phyloP scores from a whole-genome alignment of 2,888 invertebrate genomes.

The Cactoblastis cactorum region DNA sequence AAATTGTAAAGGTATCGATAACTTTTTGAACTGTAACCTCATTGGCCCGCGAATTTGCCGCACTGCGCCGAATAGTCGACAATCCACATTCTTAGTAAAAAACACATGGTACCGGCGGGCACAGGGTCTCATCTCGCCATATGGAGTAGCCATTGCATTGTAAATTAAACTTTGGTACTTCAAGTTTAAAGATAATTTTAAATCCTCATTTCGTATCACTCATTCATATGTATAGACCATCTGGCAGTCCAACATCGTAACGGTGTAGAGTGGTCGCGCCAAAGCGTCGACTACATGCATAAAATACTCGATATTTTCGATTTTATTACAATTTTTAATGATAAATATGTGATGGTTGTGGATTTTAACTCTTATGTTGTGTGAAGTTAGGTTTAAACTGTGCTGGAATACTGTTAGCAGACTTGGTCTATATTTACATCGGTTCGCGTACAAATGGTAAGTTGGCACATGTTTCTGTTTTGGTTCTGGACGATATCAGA shows the following conservation, averaged over 20 bases:
- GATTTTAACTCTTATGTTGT: constrained; percentile 11
- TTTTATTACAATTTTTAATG: constrained; percentile 1
- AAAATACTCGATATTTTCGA: constrained; percentile 2
- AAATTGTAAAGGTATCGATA: too few species aligned
- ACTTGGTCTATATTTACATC: constrained; percentile 20
- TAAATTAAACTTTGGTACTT: constrained; percentile 19
- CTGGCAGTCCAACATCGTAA: constrained; percentile 27
- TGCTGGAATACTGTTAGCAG: not conserved
- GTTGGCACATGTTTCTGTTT: constrained; percentile 27
- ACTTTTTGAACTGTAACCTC: constrained; percentile 21
- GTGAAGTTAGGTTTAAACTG: constrained; percentile 1
- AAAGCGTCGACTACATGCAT: constrained; percentile 1
- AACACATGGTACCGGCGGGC: not conserved
- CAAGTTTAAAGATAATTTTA: constrained; percentile 25
- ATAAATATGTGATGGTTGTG: constrained; percentile 9
- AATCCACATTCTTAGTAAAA: not conserved
- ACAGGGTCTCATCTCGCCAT: not conserved
- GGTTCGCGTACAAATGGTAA: constrained; percentile 28
- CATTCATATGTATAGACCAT: constrained; percentile 24
- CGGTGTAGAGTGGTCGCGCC: constrained; percentile 26
- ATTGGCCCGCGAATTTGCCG: constrained; percentile 29
- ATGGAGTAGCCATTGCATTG: not conserved
- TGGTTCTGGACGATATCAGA: too few species aligned
- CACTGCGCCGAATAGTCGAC: constrained; percentile 30
- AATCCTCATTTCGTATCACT: constrained; percentile 13